Evolutionary conservation across 92 coral and sea anemone genomes (phyloP).

Genomic region (Heteractis magnifica): DNA sequence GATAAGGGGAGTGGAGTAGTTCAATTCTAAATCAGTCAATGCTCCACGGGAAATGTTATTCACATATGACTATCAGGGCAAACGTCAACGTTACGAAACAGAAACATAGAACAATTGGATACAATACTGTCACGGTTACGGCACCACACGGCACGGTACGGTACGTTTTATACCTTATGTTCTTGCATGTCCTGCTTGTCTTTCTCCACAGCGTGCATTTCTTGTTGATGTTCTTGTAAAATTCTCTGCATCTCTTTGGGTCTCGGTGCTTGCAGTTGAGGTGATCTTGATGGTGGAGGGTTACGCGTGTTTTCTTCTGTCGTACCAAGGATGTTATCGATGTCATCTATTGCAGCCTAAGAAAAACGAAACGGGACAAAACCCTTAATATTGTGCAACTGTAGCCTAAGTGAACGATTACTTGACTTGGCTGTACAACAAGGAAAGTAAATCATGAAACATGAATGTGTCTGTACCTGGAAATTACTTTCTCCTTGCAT

Average conservation of each 20-base stretch:
- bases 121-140: not conserved
- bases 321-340: constrained; percentile 88
- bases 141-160: too few relatives aligned
- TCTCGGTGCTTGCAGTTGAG: constrained; percentile 96
- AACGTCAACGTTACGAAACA: too few relatives aligned
- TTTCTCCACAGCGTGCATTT: constrained; percentile 69
- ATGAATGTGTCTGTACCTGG: constrained; percentile 56
- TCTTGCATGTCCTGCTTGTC: constrained; percentile 79
- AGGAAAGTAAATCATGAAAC: not conserved
- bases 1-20: too few relatives aligned
- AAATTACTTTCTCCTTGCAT: constrained; percentile 99
- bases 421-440: not conserved
- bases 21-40: too few relatives aligned
- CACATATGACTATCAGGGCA: too few relatives aligned
- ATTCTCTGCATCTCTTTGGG: constrained; percentile 96
- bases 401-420: not conserved
- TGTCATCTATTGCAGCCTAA: constrained; percentile 91
- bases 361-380: not conserved
- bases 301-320: constrained; percentile 83
- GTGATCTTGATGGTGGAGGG: constrained; percentile 66
- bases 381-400: not conserved
- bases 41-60: too few relatives aligned
- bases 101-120: too few relatives aligned
- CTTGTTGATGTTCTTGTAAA: constrained; percentile 88
- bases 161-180: constrained; percentile 29